These are phyloP conservation scores for Fulica atra DNA, from an alignment of 2,113 vertebrate species.

Conservation along the genomic window DNA sequence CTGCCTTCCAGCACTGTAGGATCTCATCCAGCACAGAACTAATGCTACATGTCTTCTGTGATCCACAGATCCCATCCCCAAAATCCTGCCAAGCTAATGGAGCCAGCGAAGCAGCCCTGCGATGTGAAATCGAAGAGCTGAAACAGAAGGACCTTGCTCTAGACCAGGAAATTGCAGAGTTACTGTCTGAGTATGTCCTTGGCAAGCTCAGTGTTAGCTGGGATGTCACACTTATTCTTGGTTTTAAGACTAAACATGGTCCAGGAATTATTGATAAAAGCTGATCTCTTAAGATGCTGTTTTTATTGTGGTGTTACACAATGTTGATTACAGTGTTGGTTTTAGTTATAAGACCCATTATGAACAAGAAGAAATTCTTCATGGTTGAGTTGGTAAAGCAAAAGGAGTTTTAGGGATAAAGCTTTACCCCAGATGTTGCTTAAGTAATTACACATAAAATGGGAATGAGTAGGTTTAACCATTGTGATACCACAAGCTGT, in stretches of 20 bases:
- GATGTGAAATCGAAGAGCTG: constrained; percentile 64
- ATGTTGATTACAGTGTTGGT: background rate
- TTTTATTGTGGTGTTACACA: background rate
- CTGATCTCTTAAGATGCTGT: background rate
- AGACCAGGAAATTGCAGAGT: constrained; percentile 72
- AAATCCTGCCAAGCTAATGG: background rate
- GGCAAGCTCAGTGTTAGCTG: background rate
- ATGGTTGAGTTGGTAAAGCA: background rate
- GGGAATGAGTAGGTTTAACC: background rate
- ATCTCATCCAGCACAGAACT: background rate
- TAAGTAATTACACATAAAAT: background rate
- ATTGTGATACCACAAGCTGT: too few relatives aligned
- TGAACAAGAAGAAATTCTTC: background rate
- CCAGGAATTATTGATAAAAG: background rate
- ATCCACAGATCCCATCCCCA: constrained; percentile 45
- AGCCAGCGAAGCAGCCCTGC: background rate
- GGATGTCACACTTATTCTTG: background rate
- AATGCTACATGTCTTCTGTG: background rate
- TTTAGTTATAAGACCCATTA: background rate
- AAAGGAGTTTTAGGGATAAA: background rate
- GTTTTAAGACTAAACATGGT: background rate
- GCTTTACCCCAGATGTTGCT: background rate
- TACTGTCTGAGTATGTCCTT: constrained; percentile 72
- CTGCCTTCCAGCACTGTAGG: background rate
- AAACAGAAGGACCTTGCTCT: constrained; percentile 62